These are phyloP conservation scores for Eulemur rubriventer DNA, from an alignment of 2,797 vertebrate species.

Conservation along the genomic window DNA sequence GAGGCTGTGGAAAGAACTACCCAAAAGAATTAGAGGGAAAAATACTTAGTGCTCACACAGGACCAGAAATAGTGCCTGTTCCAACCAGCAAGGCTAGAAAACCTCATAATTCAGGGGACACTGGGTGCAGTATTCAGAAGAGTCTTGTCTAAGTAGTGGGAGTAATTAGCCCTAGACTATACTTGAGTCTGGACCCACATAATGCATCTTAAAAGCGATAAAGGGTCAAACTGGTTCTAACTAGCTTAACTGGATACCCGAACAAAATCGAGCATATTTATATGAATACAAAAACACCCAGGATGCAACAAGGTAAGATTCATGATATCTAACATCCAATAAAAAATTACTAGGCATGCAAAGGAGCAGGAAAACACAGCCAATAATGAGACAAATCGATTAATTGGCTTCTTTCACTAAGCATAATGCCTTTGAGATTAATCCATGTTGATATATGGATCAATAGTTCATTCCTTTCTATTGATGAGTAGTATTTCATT, in stretches of 20 bases:
- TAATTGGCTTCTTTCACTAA: not conserved
- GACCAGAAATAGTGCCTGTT: not conserved
- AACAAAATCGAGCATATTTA: not conserved
- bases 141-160: not conserved
- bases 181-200: not conserved
- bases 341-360: not conserved
- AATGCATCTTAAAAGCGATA: not conserved
- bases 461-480: not conserved
- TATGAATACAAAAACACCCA: not conserved
- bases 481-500: not conserved
- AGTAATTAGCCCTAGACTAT: not conserved
- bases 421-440: not conserved
- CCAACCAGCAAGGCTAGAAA: not conserved
- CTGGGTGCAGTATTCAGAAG: not conserved
- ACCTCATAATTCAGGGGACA: not conserved
- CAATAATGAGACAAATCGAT: not conserved
- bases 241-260: not conserved
- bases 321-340: not conserved
- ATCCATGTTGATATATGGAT: not conserved
- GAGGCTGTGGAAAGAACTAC: not conserved
- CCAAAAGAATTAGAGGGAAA: not conserved
- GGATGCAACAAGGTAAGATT: not conserved
- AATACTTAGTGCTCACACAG: not conserved
- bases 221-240: not conserved
- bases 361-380: not conserved